Conservation (phyloP, 35 echinoderm and acorn worm genomes). For the Amphiura filiformis region DNA sequence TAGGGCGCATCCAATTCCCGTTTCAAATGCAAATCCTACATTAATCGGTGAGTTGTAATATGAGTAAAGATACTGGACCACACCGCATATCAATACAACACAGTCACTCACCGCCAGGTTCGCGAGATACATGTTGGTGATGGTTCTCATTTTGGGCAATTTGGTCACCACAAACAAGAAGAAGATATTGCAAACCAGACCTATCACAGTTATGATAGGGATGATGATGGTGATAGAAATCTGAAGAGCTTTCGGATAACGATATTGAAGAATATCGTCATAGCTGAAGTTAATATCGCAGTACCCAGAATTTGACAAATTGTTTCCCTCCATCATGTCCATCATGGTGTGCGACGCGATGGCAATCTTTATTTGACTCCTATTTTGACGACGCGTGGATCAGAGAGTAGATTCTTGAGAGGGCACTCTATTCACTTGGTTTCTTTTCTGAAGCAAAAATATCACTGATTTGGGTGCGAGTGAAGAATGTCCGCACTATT, state of each 20-base stretch:
- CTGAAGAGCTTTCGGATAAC: background rate
- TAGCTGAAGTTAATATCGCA: too few species aligned
- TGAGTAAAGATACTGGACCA: background rate
- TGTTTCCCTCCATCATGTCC: too few species aligned
- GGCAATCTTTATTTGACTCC: too few species aligned
- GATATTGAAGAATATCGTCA: too few species aligned
- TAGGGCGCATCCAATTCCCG: background rate
- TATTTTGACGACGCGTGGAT: too few species aligned
- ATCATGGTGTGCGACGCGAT: too few species aligned
- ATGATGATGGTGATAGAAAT: background rate
- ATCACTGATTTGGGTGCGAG: too few species aligned
- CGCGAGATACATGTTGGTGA: background rate
- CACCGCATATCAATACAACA: background rate
- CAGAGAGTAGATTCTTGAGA: too few species aligned
- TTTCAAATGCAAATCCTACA: background rate
- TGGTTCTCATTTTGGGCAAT: background rate
- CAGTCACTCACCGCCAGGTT: background rate
- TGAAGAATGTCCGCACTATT: too few species aligned
- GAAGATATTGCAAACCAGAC: background rate
- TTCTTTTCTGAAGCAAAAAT: too few species aligned
- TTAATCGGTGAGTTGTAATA: background rate
- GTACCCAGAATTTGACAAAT: too few species aligned
- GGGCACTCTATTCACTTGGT: too few species aligned
- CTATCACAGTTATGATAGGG: background rate
- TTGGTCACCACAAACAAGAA: background rate